A percentile compares a stretch with the other conserved stretches of the same genome.
Conservation (phyloP, 2,888 invertebrate species). For the Anorthoa munda region DNA sequence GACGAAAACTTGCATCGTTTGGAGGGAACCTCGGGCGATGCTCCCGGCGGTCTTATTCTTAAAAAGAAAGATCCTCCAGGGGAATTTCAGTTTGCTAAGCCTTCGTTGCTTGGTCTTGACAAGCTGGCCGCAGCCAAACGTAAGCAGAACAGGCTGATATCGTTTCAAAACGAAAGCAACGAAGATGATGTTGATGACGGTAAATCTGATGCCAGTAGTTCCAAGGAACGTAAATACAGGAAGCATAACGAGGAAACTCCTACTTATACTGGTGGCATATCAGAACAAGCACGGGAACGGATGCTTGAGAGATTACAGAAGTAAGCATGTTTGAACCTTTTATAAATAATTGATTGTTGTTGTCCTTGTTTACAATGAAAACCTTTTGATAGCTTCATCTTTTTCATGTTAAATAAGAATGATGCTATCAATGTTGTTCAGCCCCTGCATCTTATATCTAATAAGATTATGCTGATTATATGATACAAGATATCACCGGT, state of each 20-base stretch:
- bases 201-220: conserved; percentile 69
- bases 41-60: conserved; percentile 94
- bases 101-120: conserved; percentile 96
- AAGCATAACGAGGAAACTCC: conserved; percentile 97
- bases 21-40: conserved; percentile 92
- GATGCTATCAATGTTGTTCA: not conserved
- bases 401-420: not conserved
- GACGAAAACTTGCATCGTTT: conserved; percentile 93
- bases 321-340: conserved; percentile 66
- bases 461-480: not conserved
- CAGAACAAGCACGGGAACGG: conserved; percentile 94
- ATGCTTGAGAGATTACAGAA: conserved; percentile 92
- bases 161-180: conserved; percentile 90
- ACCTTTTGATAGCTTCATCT: not conserved
- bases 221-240: conserved; percentile 93
- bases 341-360: not conserved
- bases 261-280: conserved; percentile 98
- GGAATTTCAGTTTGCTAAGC: conserved; percentile 94
- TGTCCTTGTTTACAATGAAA: not conserved
- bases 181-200: conserved; percentile 76
- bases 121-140: conserved; percentile 95
- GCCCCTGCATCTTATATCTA: not conserved
- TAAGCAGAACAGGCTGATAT: conserved; percentile 92
- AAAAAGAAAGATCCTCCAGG: conserved; percentile 91
- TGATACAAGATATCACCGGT: not conserved